Evolutionary conservation across 2,888 invertebrate species (phyloP), one percentile per base, ranked within the genome.

Genomic region (Lasioglossum calceatum): DNA sequence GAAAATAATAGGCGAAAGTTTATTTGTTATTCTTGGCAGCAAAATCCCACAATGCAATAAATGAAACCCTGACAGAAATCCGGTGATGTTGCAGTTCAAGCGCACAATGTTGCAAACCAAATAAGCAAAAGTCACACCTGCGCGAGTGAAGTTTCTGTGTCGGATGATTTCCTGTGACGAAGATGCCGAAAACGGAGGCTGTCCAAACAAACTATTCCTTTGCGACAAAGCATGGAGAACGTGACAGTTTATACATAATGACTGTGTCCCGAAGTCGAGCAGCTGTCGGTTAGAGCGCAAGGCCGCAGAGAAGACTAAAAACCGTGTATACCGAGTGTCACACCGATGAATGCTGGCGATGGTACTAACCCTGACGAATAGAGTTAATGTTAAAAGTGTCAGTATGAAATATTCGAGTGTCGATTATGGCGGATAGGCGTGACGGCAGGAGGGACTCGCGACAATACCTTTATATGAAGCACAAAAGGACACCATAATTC

Each of bases 311-410:
- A 81, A 85, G 84, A 73, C 81, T 76, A 85, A 87, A 88, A 87
- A 79, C 82, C 79, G 85, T 77, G 86, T 83, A 84, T 80, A 79
- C 71, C 84, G 84, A 73, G 73, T 88, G 88, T 89, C 84, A 73
- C 81, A 80, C 81, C 86, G 86, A 47, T 89, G 87, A 89, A 88
- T 87, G 70, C 86, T 79, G 64, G 78, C 82, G 85, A 81, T 74
- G 85, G 89, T 84, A 84, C 88, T 84, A 91, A 89, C 88, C 92
- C 92, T 90, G 93, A 93, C 92, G 93, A 93, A 94, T 93, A 91
- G 92, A 93, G 94, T 93, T 94, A 92, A 93, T 93, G 93, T 93
- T 92, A 87, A 88, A 92, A 93, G 92, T 92, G 93, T 93, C 94
- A 92, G 91, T 90, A 92, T 94, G 93, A 94, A 93, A 93, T 94